Evolutionary conservation across 2,113 vertebrate genomes (phyloP).

Genomic region (Triplophysa siluroides): DNA sequence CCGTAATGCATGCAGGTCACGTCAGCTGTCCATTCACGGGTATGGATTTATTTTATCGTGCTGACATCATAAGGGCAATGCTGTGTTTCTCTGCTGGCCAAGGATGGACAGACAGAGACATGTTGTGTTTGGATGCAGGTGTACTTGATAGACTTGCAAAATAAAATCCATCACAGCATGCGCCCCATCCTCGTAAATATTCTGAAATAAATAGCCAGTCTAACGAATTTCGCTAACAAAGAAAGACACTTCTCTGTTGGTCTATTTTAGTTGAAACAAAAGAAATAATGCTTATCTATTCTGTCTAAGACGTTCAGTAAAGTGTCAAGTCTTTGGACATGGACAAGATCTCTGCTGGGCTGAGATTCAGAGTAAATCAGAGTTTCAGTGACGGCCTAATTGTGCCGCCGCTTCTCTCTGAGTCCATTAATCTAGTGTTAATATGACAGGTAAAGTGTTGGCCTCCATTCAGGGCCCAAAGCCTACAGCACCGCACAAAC

Average conservation of each 20-base stretch:
- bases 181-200: no score
- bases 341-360: background rate
- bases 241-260: no score
- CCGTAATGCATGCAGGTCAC: constrained; percentile 13
- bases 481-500: background rate
- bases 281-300: background rate
- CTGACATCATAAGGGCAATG: constrained; percentile 5
- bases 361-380: constrained; percentile 15
- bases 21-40: constrained; percentile 5
- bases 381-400: background rate
- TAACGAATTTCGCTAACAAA: no score
- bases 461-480: background rate
- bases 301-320: background rate
- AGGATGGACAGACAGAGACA: no score
- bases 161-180: no score
- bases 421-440: constrained; percentile 6
- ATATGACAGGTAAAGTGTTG: constrained; percentile 9
- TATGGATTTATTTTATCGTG: constrained; percentile 13
- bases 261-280: no score
- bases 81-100: background rate
- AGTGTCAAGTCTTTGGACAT: constrained; percentile 6
- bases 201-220: no score
- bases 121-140: no score
- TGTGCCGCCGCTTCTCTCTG: background rate
- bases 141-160: no score